These are phyloP conservation scores for Struthidea cinerea DNA, from an alignment of 2,113 vertebrate genomes.

Conservation along the genomic window DNA sequence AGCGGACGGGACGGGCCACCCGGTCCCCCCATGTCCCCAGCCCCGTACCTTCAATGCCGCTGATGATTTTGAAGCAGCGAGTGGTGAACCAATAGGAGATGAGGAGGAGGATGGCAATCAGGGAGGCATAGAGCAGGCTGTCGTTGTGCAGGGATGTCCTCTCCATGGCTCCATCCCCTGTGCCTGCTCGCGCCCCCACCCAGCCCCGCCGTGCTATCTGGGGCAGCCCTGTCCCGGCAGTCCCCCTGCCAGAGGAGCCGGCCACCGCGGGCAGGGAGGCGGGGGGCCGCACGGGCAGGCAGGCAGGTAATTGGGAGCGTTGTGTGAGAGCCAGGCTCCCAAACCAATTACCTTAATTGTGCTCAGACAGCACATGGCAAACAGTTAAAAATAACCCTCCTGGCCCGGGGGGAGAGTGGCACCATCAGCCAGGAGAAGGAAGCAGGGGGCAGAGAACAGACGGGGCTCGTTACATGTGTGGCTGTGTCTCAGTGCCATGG, in stretches of 20 bases:
- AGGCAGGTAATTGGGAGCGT: conserved; percentile 54
- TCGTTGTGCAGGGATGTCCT: conserved; percentile 65
- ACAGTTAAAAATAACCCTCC: conserved; percentile 68
- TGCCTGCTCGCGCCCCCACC: not conserved
- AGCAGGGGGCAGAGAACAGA: conserved; percentile 9
- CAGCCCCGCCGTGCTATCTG: not conserved
- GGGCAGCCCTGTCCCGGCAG: conserved; percentile 28
- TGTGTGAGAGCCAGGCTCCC: conserved; percentile 59
- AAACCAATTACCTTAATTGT: conserved; percentile 72
- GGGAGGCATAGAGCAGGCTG: conserved; percentile 67
- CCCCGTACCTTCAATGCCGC: conserved; percentile 58
- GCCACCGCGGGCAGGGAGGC: conserved; percentile 6
- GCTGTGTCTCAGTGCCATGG: accelerated
- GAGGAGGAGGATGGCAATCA: conserved; percentile 66
- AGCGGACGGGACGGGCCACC: accelerated
- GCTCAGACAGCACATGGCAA: conserved; percentile 62
- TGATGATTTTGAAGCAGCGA: conserved; percentile 68
- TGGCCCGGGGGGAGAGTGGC: conserved; percentile 10
- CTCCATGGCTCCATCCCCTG: conserved; percentile 68
- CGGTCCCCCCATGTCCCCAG: not conserved
- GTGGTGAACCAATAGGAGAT: conserved; percentile 72
- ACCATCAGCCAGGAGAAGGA: conserved; percentile 2
- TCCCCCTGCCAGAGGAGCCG: not conserved
- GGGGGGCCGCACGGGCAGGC: not conserved
- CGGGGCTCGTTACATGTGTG: accelerated